Conservation (phyloP, 2,113 vertebrate species). For the Albula glossodonta region DNA sequence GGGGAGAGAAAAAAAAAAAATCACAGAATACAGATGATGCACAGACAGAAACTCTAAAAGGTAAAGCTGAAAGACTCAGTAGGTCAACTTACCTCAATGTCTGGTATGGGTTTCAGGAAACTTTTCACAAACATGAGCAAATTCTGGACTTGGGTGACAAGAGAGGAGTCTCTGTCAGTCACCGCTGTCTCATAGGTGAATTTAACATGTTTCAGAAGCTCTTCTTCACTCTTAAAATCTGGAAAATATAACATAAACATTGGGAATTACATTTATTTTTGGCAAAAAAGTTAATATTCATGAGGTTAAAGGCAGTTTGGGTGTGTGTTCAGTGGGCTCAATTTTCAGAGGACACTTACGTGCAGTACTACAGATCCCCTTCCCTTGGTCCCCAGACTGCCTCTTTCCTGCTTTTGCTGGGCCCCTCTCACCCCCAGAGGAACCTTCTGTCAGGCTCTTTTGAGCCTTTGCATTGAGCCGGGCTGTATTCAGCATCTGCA, state of each 20-base stretch:
- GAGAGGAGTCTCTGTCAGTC: slow-evolving; percentile 52
- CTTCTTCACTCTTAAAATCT: slow-evolving; percentile 82
- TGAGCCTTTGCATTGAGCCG: slow-evolving; percentile 92
- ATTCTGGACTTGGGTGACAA: slow-evolving; percentile 64
- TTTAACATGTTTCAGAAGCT: slow-evolving; percentile 75
- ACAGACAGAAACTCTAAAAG: background rate
- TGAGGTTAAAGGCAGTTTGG: background rate
- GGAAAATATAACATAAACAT: slow-evolving; percentile 9
- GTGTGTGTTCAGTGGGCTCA: background rate
- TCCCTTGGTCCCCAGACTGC: slow-evolving; percentile 68
- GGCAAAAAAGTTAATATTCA: background rate
- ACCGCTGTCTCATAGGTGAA: slow-evolving; percentile 74
- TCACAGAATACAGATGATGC: background rate
- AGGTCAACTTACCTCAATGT: slow-evolving; percentile 63
- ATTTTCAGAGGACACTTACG: slow-evolving; percentile 50
- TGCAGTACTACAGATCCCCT: slow-evolving; percentile 31
- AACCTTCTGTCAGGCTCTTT: slow-evolving; percentile 75
- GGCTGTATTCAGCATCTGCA: slow-evolving; percentile 94
- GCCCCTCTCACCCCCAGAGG: slow-evolving; percentile 55
- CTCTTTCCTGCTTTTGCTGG: slow-evolving; percentile 59
- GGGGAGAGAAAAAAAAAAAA: slow-evolving; percentile 41
- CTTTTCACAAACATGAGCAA: slow-evolving; percentile 71
- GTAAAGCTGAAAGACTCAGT: slow-evolving; percentile 12
- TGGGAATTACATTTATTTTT: background rate
- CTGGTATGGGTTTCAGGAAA: slow-evolving; percentile 65